Base-by-base conservation (phyloP, 2,113 vertebrate species). In the Phalacrocorax pelagicus region DNA sequence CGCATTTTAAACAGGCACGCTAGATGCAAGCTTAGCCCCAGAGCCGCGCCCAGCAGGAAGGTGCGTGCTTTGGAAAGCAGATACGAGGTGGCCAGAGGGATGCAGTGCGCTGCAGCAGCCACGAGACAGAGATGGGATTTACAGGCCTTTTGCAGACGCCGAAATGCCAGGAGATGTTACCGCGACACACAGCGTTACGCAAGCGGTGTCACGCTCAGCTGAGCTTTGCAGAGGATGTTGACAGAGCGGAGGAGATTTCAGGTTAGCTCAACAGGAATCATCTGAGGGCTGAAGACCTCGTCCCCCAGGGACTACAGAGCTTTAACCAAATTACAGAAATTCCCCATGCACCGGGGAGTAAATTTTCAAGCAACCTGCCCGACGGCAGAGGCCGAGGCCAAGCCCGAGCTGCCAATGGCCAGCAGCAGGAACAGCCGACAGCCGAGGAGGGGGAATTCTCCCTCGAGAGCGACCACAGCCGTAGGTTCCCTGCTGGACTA, bases 211-310 rank as follows among this genome's bases (percentile, higher is more conserved):
- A 92, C 6, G 22, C 91, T 83, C 86, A 73, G 5, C 62, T 77
- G 91, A 90, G 75, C 92, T 95, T 72, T 52, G 82, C 36, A n/a
- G 40, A 92, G 67, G 62, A 94, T n/a, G 88, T 61, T 72, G 92
- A 85, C 26, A 59, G 81, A 81, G 44, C 1, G 1, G 58, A 83
- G 71, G 72, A 93, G 62, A 69, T 90, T 80, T 69, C 90, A 85
- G 74, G 90, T 85, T 79, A 69, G 92, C 78, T 82, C 88, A 74
- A 74, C 14, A 73, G 74, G 66, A 82, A 80, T 54, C 54, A 24
- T 52, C 49, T 27, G 74, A 88, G 74, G 81, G 78, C 78, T 93
- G 59, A 47, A 88, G 80, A 77, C 24, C 49, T 86, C 8, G 1
- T 73, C 36, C 71, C 71, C n/a, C 46, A 57, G 20, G 57, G 71